Evolutionary conservation across 2,888 invertebrate genomes (phyloP), one percentile per base, ranked within the genome.

Genomic region (Campopleginae sp.): DNA sequence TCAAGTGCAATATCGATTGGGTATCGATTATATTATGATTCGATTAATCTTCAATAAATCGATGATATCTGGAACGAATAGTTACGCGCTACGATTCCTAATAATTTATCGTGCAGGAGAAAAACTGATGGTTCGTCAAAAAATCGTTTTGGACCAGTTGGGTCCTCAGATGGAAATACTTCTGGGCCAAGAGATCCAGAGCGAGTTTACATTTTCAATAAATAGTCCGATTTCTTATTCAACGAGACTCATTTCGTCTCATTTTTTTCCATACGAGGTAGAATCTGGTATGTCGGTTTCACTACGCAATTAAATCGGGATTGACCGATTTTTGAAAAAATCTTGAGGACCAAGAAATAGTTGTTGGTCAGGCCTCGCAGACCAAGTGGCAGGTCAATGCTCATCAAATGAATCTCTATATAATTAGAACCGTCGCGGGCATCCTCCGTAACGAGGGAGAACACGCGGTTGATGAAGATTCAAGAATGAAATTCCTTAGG

Each of bases 401-500:
- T 58, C 58, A 27, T 66, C 79, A 71, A 85, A 75, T 79, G 46
- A 63, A 78, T 23, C 44, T 74, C 70, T 54, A 54, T 54, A 54
- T 75, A 79, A 82, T 82, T 72, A 79, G 33, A 48, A 63, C 65
- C 54, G 12, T 70, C 33, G 38, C 38, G 38, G 71, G 71, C 44
- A 33, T 75, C 27, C 27, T 17, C 72, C 51, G 76, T 66, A 72
- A 80, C 63, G 72, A 51, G 75, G 44, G 46, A 61, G 75, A 33
- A 46, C 31, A 68, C 1, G n/a, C 31, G 61, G 72, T 38, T 38
- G 75, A 74, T 61, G 65, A 61, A 61, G 33, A 65, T 74, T 61
- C 19, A 61, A 51, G 61, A 66, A 42, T 63, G 46, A 75, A 76
- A 75, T 68, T 90, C 91, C 90, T 87, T 87, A 85, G 89, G 87